Evolutionary conservation across 2,797 vertebrate genomes (phyloP), one percentile per base, ranked within the genome.

Genomic region (Bovichtus diacanthus): DNA sequence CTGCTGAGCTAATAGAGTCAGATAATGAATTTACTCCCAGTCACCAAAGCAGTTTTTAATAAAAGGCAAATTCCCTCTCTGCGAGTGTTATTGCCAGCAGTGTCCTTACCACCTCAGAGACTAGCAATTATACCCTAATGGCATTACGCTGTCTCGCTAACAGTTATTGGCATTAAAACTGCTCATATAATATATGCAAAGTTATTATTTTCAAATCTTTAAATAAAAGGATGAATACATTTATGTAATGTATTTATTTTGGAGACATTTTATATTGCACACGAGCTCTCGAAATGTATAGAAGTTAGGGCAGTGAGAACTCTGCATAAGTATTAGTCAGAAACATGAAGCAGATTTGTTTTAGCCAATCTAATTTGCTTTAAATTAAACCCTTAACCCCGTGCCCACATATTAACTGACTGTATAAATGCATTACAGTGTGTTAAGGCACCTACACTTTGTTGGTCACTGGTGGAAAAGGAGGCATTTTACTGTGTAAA

Each of bases 21-120:
- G 86, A 90, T 93, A 94, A 95, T 95, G 90, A 95, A 93, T 94
- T 93, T 94, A 94, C 85, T 92, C 87, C 80, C 90, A 86, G 90
- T 88, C 89, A 88, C 87, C 87, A 86, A 88, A 90, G 92, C 90
- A 89, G 84, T 92, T 94, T 95, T 94, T 93, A 95, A 95, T 93
- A 93, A 94, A 88, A 87, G 81, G 82, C 77, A 83, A 76, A 89
- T 92, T 89, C 82, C 66, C 80, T 78, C 82, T 89, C 76, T 80
- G 36, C 23, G 3, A 55, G 71, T 75, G 78, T 94, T 92, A 93
- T 93, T 94, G 85, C 93, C 93, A 93, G 90, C 90, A 85, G 92
- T 90, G 92, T 91, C 91, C 84, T 80, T 55, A 38, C 74, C 82
- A 61, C 92, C 90, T 81, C 83, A 8, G 93, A 92, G 90, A 92